Evolutionary conservation across 2,888 invertebrate genomes (phyloP).

Genomic region (Meandrusa payeni): DNA sequence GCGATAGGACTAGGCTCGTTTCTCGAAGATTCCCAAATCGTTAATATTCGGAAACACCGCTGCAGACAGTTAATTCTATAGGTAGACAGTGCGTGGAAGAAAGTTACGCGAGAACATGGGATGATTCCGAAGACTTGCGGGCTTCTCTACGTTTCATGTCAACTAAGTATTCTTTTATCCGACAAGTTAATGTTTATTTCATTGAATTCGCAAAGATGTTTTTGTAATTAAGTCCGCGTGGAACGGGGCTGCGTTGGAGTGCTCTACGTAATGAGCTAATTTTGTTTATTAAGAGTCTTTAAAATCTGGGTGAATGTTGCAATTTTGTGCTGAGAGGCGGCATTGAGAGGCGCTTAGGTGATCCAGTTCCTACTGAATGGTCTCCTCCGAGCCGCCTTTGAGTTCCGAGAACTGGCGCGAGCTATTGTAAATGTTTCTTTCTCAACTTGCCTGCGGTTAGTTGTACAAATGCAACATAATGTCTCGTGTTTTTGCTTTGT

Average conservation of each 20-base stretch:
- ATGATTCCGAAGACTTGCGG: too few species aligned
- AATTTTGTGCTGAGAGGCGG: slow-evolving; percentile 23
- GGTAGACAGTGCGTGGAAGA: too few species aligned
- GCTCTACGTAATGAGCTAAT: slow-evolving; percentile 32
- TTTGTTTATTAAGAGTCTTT: slow-evolving; percentile 36
- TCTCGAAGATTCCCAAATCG: too few species aligned
- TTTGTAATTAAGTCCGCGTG: slow-evolving; percentile 22
- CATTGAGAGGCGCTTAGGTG: slow-evolving; percentile 13
- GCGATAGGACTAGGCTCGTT: too few species aligned
- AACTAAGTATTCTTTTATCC: too few species aligned
- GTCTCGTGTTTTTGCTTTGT: too few species aligned
- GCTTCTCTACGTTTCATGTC: too few species aligned
- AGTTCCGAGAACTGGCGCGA: slow-evolving; percentile 7
- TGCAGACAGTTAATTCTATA: too few species aligned
- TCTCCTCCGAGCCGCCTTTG: slow-evolving; percentile 3
- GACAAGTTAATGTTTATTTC: too few species aligned
- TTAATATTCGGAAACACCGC: too few species aligned
- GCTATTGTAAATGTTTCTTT: slow-evolving; percentile 6
- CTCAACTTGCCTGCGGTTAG: neutral
- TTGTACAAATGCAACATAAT: too few species aligned
- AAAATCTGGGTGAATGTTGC: slow-evolving; percentile 26
- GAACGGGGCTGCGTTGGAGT: slow-evolving; percentile 16
- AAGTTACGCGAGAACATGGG: too few species aligned
- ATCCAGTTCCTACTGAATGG: slow-evolving; percentile 13
- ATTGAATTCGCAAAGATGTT: slow-evolving; percentile 15